Conservation (phyloP, 2,113 vertebrate species). For the Myotis yumanensis region DNA sequence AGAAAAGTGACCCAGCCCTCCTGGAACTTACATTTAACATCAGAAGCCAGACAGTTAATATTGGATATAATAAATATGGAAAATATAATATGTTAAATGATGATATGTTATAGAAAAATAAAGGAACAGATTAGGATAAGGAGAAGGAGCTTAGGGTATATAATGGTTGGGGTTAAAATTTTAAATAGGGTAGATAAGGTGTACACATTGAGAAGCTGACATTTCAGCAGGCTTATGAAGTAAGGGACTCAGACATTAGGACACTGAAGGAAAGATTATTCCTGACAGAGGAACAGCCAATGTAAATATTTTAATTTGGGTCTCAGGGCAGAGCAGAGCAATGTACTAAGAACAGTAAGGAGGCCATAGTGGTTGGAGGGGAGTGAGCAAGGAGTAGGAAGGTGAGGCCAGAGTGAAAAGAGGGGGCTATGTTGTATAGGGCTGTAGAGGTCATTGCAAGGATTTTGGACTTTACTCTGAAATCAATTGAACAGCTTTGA, state of each 20-base stretch:
- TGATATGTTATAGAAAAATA: not conserved
- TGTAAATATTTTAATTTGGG: not conserved
- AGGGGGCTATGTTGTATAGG: too few relatives aligned
- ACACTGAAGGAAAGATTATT: not conserved
- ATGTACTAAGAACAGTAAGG: not conserved
- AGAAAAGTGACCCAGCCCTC: not conserved
- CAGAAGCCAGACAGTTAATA: not conserved
- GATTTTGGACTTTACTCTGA: not conserved
- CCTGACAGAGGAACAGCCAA: too few relatives aligned
- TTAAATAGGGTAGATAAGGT: not conserved
- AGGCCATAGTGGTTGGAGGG: not conserved
- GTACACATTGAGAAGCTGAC: not conserved
- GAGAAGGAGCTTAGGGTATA: not conserved
- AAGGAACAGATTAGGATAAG: not conserved
- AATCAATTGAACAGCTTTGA: not conserved
- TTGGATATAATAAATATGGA: not conserved
- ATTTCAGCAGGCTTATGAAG: not conserved
- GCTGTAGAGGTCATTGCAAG: fast-evolving
- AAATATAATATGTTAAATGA: not conserved
- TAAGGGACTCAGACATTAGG: not conserved
- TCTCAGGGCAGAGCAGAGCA: fast-evolving
- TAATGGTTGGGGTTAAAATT: not conserved
- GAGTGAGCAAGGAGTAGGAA: too few relatives aligned
- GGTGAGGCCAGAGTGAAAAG: not conserved
- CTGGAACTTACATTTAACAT: not conserved